These are phyloP conservation scores for Zaprionus africanus DNA, from an alignment of 1,140 invertebrate genomes.

Conservation along the genomic window DNA sequence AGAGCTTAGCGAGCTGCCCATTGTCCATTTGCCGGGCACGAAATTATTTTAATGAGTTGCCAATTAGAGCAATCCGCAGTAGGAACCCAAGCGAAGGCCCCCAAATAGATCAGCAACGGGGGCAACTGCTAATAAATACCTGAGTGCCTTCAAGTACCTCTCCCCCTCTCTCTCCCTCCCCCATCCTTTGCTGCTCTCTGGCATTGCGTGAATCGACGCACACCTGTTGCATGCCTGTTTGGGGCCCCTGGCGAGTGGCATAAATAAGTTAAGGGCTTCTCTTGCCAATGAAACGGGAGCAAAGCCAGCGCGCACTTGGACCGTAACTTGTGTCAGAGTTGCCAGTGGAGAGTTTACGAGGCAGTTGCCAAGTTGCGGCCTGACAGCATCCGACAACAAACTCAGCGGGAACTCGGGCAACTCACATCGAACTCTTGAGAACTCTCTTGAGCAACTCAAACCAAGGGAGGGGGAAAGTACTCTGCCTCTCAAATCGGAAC, in stretches of 20 bases:
- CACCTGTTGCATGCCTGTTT: slow-evolving; percentile 61
- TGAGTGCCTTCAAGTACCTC: slow-evolving; percentile 29
- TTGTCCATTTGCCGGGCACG: slow-evolving; percentile 55
- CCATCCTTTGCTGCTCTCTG: background rate
- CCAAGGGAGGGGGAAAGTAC: background rate
- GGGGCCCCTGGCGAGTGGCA: slow-evolving; percentile 48
- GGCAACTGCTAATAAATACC: slow-evolving; percentile 66
- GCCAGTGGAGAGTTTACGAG: slow-evolving; percentile 38
- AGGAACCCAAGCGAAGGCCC: background rate
- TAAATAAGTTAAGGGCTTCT: slow-evolving; percentile 57
- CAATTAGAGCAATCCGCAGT: slow-evolving; percentile 56
- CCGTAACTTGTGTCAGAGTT: slow-evolving; percentile 41
- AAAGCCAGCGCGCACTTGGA: slow-evolving; percentile 19
- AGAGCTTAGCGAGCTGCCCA: slow-evolving; percentile 46
- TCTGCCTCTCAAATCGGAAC: background rate
- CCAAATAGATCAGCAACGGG: slow-evolving; percentile 63
- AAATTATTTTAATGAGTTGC: slow-evolving; percentile 80
- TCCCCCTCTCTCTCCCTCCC: background rate
- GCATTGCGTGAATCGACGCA: slow-evolving; percentile 63
- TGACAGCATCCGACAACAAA: slow-evolving; percentile 54
- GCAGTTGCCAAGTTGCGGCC: slow-evolving; percentile 28
- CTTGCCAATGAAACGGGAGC: slow-evolving; percentile 23
- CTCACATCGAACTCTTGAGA: no score
- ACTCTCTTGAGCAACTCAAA: no score
- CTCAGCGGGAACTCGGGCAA: slow-evolving; percentile 12